Evolutionary conservation across 2,888 invertebrate species (phyloP), one percentile per base, ranked within the genome.

Genomic region (Subacronicta megacephala): DNA sequence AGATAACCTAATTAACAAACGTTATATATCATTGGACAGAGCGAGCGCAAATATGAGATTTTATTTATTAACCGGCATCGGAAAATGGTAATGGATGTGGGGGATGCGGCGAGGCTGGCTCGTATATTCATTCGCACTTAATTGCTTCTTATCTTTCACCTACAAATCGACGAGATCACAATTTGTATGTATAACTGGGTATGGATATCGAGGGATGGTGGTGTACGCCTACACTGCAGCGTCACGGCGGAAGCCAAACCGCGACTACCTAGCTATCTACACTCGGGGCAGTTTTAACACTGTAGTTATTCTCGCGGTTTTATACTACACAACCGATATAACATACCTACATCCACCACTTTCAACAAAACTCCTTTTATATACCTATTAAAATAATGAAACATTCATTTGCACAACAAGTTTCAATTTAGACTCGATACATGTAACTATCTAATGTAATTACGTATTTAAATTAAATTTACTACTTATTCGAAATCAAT

Each of bases 1-100:
- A 90, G 93, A 93, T 94, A 93, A 94, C 92, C 92, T 93, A 93
- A 93, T 94, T 94, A 93, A 93, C 91, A 89, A 91, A 93, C 85
- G 89, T 90, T 90, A 86, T 92, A 89, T 89, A 88, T 90, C 90
- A 90, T 82, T 87, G 87, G 66, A 65, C 75, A 80, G 83, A 79
- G 82, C 82, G 83, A 85, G 82, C 84, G 87, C 87, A 92, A 92
- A 91, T 88, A 92, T 80, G 73, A 85, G 82, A 78, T 82, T 87
- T 85, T 87, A 88, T 90, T 89, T 90, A 88, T 90, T 87, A 87
- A 84, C 75, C 56, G 77, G 68, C 66, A 65, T 75, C 65, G 74
- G 77, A 78, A 82, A 78, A 72, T 77, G 65, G 77, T 80, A 76
- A 84, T 76, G 77, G 74, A 81, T 81, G 80, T 72, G 73, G 69